Percentiles rank a stretch among this genome's conserved stretches.
These are phyloP conservation scores for Tragulus kanchil DNA, from an alignment of 2,113 vertebrate genomes.

Conservation along the genomic window DNA sequence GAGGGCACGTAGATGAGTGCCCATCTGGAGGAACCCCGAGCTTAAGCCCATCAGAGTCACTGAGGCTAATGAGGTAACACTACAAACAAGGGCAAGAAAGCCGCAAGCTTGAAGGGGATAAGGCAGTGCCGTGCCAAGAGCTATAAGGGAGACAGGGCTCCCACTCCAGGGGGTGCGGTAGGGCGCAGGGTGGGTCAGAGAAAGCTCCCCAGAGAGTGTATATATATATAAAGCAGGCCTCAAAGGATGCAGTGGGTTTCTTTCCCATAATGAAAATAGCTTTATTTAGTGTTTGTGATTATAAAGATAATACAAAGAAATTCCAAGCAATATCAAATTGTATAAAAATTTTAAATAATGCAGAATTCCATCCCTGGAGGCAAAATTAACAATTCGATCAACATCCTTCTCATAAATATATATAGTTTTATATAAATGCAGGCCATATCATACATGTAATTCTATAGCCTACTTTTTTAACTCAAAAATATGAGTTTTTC, in stretches of 20 bases:
- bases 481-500: conserved; percentile 16
- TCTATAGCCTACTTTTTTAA: conserved; percentile 30
- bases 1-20: neutral
- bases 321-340: conserved; percentile 66
- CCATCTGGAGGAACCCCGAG: neutral
- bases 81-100: neutral
- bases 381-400: conserved; percentile 49
- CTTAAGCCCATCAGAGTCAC: neutral
- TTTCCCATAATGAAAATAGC: conserved; percentile 51
- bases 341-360: conserved; percentile 64
- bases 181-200: neutral
- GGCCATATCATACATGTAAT: neutral
- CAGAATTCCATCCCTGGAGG: conserved; percentile 45
- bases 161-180: neutral
- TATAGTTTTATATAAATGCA: conserved; percentile 1
- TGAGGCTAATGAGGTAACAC: neutral
- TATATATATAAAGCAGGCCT: neutral
- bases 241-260: neutral
- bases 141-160: neutral
- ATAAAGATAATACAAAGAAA: conserved; percentile 69
- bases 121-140: neutral
- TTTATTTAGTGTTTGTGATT: conserved; percentile 75
- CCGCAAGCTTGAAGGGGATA: neutral
- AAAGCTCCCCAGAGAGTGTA: neutral
- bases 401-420: conserved; percentile 2